A percentile compares a stretch with the other conserved stretches of the same genome.
Evolutionary conservation across 1,140 invertebrate species (phyloP).

Genomic region (Drosophila sulfurigaster): DNA sequence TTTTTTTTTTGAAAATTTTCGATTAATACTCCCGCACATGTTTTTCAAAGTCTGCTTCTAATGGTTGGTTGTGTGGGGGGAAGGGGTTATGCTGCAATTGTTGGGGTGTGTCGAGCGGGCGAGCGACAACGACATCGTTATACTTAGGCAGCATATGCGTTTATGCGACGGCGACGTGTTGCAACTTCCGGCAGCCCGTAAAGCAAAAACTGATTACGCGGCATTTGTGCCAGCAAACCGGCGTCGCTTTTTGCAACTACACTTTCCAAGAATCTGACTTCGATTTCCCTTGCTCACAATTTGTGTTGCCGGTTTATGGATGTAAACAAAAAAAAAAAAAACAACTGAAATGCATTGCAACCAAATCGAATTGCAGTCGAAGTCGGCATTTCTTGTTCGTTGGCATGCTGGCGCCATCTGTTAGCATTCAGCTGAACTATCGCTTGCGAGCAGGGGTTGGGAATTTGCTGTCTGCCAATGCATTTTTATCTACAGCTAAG

Average conservation of each 20-base stretch:
- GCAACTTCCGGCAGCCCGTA: slow-evolving; percentile 66
- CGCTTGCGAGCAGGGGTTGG: slow-evolving; percentile 2
- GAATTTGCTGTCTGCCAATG: slow-evolving; percentile 31
- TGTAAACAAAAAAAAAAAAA: slow-evolving; percentile 53
- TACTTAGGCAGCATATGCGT: slow-evolving; percentile 66
- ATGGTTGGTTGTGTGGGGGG: background rate
- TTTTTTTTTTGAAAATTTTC: slow-evolving; percentile 70
- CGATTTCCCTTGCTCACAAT: slow-evolving; percentile 22
- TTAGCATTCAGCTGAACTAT: slow-evolving; percentile 57
- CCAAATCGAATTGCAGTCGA: slow-evolving; percentile 40
- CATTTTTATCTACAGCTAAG: slow-evolving; percentile 44
- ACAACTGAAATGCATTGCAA: background rate
- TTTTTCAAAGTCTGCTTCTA: slow-evolving; percentile 2
- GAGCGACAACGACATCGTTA: slow-evolving; percentile 32
- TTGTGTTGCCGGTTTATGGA: slow-evolving; percentile 23
- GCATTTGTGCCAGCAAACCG: slow-evolving; percentile 73
- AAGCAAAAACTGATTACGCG: slow-evolving; percentile 75
- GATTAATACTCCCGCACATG: slow-evolving; percentile 39
- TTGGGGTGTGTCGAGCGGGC: slow-evolving; percentile 62
- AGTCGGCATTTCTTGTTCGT: slow-evolving; percentile 41
- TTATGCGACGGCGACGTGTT: slow-evolving; percentile 63
- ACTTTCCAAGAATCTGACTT: slow-evolving; percentile 71
- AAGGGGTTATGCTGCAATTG: slow-evolving; percentile 54
- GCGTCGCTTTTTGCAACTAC: slow-evolving; percentile 67
- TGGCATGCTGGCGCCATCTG: slow-evolving; percentile 59